Base-by-base conservation (phyloP, 2,888 invertebrate genomes). In the Lagria hirta region DNA sequence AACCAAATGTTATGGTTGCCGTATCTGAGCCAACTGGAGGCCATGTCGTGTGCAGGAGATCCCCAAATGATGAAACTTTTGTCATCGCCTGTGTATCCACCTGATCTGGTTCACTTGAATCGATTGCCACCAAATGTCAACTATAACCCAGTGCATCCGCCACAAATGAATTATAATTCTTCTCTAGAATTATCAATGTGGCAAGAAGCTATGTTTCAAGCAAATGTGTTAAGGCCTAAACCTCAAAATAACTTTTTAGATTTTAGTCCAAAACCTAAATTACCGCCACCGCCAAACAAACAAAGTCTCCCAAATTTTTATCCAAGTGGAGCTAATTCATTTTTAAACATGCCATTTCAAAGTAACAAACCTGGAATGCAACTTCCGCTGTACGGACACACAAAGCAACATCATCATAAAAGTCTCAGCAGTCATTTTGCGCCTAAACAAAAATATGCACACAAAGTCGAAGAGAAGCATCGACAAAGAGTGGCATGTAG, bases 1-100 rank as follows among this genome's bases (percentile, higher is more conserved):
- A 83, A 81, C 59, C 85, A 85, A 62, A 84, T 86, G 82, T 66
- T 85, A 51, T 86, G 85, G 86, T 66, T 86, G 33, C 86, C 86
- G 0, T 86, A 86, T 60, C 61, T 82, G 24, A 78, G 75, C 55
- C 82, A 82, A 60, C 65, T 82, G 37, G 82, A 82, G 60, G 75
- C 79, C 66, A 77, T 74, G 68, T 78, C 73, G 32, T 80, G 60
- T 14, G 57, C 57, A 73, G 68, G 71, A 61, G 52, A 68, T 65
- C 70, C 77, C 49, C 82, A 82, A 34, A 74, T 81, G 54, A 61
- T 80, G 42, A 80, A 81, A 69, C 77, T 80, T 57, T 65, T 64
- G 14, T 45, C 58, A 41, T 49, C 74, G 71, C 74, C 75, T 11
- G 52, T 61, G 1, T 75, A 76, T 54, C 61, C 66, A 3, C 65